phyloP scores from a whole-genome alignment of 2,797 vertebrate genomes.

The Huso huso region DNA sequence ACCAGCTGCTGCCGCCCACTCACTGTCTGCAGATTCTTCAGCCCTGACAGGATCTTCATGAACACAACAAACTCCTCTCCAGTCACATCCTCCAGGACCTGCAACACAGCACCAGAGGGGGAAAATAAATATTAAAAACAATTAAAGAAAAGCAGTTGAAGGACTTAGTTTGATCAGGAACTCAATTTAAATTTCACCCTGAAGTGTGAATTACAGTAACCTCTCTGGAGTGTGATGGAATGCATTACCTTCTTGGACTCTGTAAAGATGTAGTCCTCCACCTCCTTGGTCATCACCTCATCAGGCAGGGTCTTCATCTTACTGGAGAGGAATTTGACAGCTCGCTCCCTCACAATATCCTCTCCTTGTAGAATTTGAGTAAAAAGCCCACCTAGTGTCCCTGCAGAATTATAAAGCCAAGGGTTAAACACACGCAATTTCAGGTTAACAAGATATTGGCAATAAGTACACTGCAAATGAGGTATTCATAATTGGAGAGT shows the following conservation, averaged over 20 bases:
- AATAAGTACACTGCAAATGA: neutral
- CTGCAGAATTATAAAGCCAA: slow-evolving; percentile 43
- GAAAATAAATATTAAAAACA: neutral
- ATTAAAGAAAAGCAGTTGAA: too few relatives aligned
- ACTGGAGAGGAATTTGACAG: slow-evolving; percentile 88
- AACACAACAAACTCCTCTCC: slow-evolving; percentile 96
- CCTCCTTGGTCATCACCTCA: slow-evolving; percentile 90
- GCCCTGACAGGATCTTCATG: slow-evolving; percentile 84
- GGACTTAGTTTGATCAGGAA: too few relatives aligned
- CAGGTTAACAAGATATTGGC: neutral
- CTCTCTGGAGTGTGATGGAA: too few relatives aligned
- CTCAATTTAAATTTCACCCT: too few relatives aligned
- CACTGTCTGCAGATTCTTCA: slow-evolving; percentile 87
- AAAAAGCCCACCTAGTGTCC: slow-evolving; percentile 89
- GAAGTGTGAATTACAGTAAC: too few relatives aligned
- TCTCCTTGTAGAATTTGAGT: slow-evolving; percentile 96
- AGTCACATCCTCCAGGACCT: slow-evolving; percentile 95
- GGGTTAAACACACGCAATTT: neutral
- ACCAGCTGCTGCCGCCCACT: slow-evolving; percentile 91
- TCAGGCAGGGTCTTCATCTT: slow-evolving; percentile 87
- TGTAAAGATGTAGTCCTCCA: slow-evolving; percentile 82
- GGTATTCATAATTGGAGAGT: neutral
- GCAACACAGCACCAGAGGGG: slow-evolving; percentile 7
- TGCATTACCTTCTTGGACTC: slow-evolving; percentile 85
- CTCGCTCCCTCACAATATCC: slow-evolving; percentile 88